phyloP scores from a whole-genome alignment of 2,888 invertebrate genomes.

The Dicranocentrus wangi region DNA sequence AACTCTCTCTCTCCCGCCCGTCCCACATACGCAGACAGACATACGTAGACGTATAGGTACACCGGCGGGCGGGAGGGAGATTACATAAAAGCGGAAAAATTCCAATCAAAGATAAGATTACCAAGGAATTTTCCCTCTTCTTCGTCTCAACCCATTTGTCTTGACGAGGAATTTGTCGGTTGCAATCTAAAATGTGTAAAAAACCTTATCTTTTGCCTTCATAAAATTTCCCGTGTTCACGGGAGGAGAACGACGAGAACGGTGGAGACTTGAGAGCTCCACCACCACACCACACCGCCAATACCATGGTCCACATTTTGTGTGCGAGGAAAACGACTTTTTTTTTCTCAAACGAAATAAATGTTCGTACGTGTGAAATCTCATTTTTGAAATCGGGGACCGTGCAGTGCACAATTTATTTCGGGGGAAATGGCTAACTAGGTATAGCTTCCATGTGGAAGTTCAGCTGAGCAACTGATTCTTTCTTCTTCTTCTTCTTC shows the following conservation, averaged over 20 bases:
- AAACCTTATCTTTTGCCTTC: not conserved
- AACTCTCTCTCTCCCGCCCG: too few species aligned
- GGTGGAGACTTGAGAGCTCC: conserved; percentile 12
- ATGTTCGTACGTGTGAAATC: conserved; percentile 50
- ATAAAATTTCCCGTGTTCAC: too few species aligned
- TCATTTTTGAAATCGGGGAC: conserved; percentile 53
- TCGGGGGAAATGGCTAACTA: not conserved
- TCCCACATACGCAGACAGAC: too few species aligned
- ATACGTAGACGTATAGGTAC: too few species aligned
- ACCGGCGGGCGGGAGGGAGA: conserved; percentile 40
- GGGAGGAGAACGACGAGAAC: not conserved
- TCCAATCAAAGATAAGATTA: conserved; percentile 66
- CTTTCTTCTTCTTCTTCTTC: too few species aligned
- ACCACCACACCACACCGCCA: too few species aligned
- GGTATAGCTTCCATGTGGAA: not conserved
- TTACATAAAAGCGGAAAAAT: conserved; percentile 61
- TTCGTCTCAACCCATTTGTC: conserved; percentile 49
- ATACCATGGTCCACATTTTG: too few species aligned
- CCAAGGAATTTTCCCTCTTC: conserved; percentile 37
- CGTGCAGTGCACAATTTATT: conserved; percentile 48
- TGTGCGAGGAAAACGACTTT: too few species aligned
- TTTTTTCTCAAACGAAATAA: too few species aligned
- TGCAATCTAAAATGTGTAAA: not conserved
- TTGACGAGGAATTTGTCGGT: conserved; percentile 33
- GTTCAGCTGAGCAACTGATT: too few species aligned